phyloP scores from a whole-genome alignment of 2,113 vertebrate genomes.

The Axis porcinus region DNA sequence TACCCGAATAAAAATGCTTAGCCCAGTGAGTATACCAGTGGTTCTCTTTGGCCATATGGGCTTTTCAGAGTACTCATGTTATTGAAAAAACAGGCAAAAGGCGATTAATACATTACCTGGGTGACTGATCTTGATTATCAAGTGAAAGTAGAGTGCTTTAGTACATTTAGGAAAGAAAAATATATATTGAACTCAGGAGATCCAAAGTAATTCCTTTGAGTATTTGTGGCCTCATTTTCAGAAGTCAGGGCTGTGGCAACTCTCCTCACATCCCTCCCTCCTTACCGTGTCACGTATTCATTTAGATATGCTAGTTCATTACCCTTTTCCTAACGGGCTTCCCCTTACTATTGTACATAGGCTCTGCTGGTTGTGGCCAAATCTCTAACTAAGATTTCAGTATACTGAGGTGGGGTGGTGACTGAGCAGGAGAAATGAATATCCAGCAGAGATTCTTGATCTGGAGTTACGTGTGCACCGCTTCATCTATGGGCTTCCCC shows the following conservation, averaged over 20 bases:
- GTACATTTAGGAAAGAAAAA: not conserved
- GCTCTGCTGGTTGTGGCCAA: not conserved
- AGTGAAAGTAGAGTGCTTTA: not conserved
- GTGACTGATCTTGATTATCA: not conserved
- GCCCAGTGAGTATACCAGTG: not conserved
- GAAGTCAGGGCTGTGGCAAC: not conserved
- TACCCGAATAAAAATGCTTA: not conserved
- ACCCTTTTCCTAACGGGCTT: not conserved
- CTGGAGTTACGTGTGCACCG: not conserved
- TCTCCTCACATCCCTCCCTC: not conserved
- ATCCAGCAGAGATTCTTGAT: not conserved
- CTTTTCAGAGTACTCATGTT: not conserved
- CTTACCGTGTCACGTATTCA: not conserved
- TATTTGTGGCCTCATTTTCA: not conserved
- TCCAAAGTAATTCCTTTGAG: not conserved
- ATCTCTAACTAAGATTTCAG: not conserved
- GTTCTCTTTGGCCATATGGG: not conserved
- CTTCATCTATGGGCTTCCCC: not conserved
- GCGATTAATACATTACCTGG: not conserved
- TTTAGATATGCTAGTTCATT: not conserved
- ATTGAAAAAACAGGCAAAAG: not conserved
- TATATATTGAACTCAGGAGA: not conserved
- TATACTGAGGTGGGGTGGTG: not conserved
- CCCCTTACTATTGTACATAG: not conserved
- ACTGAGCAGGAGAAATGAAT: not conserved